A percentile compares a stretch with the other conserved stretches of the same genome.
phyloP scores from a whole-genome alignment of 2,797 vertebrate species.

The Graptemys geographica region DNA sequence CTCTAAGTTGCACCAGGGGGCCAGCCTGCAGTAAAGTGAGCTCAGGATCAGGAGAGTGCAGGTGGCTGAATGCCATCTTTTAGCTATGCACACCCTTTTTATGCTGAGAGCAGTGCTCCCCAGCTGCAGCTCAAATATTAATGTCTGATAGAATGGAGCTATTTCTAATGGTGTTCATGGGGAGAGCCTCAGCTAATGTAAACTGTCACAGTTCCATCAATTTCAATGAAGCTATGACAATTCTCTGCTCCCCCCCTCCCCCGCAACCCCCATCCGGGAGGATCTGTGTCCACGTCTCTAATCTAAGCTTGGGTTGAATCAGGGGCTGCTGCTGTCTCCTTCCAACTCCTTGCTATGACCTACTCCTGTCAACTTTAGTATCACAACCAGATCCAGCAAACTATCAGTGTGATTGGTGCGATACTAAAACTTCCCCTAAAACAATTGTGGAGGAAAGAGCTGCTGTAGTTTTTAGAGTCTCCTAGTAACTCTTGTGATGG shows the following conservation, averaged over 20 bases:
- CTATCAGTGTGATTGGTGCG: neutral
- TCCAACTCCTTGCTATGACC: neutral
- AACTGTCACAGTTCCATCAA: neutral
- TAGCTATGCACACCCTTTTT: neutral
- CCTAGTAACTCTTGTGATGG: neutral
- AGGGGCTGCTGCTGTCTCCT: neutral
- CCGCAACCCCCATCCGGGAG: accelerated
- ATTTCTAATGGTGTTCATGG: neutral
- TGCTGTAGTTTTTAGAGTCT: too few relatives aligned
- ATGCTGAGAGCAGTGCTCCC: neutral
- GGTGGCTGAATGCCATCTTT: neutral
- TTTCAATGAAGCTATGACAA: neutral
- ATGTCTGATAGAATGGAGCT: neutral
- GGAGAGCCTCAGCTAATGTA: neutral
- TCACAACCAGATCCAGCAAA: neutral
- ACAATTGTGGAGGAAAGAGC: neutral
- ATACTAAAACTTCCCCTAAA: neutral
- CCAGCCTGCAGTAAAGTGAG: neutral
- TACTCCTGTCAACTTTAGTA: constrained; percentile 1
- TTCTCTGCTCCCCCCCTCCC: neutral
- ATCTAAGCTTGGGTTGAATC: accelerated
- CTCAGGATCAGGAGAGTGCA: neutral
- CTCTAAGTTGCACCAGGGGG: neutral
- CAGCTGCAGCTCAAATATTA: neutral
- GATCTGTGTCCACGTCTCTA: neutral